Percentiles rank a stretch among this genome's conserved stretches.
Conservation (phyloP, 2,113 vertebrate genomes). For the Seriola dumerili region DNA sequence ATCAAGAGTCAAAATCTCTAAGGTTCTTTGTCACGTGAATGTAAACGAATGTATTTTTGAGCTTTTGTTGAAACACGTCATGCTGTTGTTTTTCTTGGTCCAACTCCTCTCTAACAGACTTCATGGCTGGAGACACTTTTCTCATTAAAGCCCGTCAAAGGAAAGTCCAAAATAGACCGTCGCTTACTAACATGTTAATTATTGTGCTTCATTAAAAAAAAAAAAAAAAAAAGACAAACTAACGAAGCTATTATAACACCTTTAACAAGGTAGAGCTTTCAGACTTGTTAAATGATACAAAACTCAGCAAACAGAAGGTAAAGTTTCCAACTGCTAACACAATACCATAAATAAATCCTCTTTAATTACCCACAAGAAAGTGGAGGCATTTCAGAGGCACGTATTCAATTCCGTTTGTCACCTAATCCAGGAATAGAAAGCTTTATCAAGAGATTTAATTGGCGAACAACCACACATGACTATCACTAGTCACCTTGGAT, state of each 20-base stretch:
- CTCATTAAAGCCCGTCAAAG: conserved; percentile 39
- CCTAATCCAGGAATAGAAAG: conserved; percentile 72
- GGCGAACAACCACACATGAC: conserved; percentile 68
- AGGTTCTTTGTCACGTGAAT: background rate
- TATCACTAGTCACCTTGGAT: conserved; percentile 64
- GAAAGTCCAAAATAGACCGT: conserved; percentile 15
- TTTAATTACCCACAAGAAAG: conserved; percentile 53
- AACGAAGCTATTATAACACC: conserved; percentile 40
- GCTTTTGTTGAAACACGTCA: background rate
- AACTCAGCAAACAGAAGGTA: conserved; percentile 32
- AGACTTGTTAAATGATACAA: conserved; percentile 1
- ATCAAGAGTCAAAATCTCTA: background rate
- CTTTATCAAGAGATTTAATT: conserved; percentile 69
- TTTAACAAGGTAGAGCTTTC: conserved; percentile 36
- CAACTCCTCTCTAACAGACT: background rate
- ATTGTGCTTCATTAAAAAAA: conserved; percentile 19
- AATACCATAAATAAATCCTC: conserved; percentile 53
- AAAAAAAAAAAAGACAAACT: conserved; percentile 24
- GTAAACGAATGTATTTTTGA: background rate
- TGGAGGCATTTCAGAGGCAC: conserved; percentile 32
- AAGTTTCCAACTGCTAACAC: conserved; percentile 11
- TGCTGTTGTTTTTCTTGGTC: background rate
- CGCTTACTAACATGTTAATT: conserved; percentile 32
- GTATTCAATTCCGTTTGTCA: conserved; percentile 51
- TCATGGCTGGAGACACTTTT: background rate